Evolutionary conservation across 2,888 invertebrate species (phyloP), one percentile per base, ranked within the genome.

Genomic region (Amiota mariae): DNA sequence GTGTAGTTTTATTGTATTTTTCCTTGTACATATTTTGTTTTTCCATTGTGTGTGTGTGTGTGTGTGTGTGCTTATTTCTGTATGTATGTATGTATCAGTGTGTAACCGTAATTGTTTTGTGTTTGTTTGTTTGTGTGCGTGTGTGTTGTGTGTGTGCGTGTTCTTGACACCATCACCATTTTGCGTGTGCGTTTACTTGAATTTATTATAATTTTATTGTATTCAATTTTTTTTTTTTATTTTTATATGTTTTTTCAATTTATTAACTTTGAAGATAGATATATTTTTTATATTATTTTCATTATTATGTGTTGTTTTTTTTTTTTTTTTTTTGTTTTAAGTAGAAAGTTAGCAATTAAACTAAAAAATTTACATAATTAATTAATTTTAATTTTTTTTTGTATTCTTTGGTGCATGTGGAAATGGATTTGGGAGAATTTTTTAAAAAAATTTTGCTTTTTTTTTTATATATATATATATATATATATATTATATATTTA

Each of bases 111-210:
- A 24, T 24, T 24, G 1, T 24, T 24, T 24, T 24, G 24, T 24
- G 54, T 68, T 20, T 70, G 54, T 68, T 20, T 70, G 61, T 63
- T 18, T 72, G 54, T 64, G 56, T 72, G 70, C 63, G 64, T 76
- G 75, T 24, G 1, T 24, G 1, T 1, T 80, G 78, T 78, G 70
- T 56, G 72, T 73, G 75, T 78, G 79, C 80, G 75, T 81, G 78
- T 82, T 82, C 87, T 81, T 83, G 84, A 85, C 85, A 87, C 88
- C 88, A 87, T 87, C 87, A 88, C 88, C 87, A 87, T 82, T 79
- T 78, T 84, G 80, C 84, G 79, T 86, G 80, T 78, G 76, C 79
- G 75, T 36, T 70, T 36, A 36, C 36, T 73, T 71, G 51, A 59
- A 36, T 36, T 36, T 36, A 36, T 36, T 36, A 6, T 36, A 2